Base-by-base conservation (phyloP, 2,797 vertebrate species). In the Ptychobarbus kaznakovi region DNA sequence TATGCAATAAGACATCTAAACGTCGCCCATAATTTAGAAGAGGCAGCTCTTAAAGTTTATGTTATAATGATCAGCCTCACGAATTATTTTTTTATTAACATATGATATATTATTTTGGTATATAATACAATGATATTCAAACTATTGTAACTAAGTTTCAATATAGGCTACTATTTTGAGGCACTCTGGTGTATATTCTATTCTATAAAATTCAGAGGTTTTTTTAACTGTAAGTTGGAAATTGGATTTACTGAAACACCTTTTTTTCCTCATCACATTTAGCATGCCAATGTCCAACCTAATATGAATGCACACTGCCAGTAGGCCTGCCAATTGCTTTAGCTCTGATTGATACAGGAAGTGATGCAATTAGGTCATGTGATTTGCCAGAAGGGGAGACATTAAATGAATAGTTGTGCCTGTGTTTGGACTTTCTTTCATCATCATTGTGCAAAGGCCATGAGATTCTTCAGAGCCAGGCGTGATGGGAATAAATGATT, bases 341-440 rank as follows among this genome's bases (percentile, higher is more conserved):
- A 61, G 49, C 42, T 58, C 10, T 81, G 63, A 70, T 20, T 82
- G 51, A 86, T 51, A 56, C 28, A 61, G 66, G 18, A 61, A 20
- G 51, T 15, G 58, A 81, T 86, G 44, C 28, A 18, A 74, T 75
- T 74, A 86, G 77, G 70, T 80, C 61, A 79, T 25, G 44, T 86
- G 51, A 65, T 65, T 16, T 63, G 51, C 44, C 80, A 77, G 53
- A 70, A 56, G 9, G 10, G 49, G 74, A 72, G 38, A 61, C 63
- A 82, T 53, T 42, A 40, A 56, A 77, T 38, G 35, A 25, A 77
- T 53, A 58, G n/a, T 38, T 35, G 40, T 32, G 28, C 11, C 61
- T 82, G 46, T 75, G 49, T 56, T 44, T 22, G 63, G 16, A 42
- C 38, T 42, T 75, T 70, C 38, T 42, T 75, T 70, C 58, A 61